phyloP scores from a whole-genome alignment of 2,888 invertebrate genomes.

The Lacanobia oleracea region DNA sequence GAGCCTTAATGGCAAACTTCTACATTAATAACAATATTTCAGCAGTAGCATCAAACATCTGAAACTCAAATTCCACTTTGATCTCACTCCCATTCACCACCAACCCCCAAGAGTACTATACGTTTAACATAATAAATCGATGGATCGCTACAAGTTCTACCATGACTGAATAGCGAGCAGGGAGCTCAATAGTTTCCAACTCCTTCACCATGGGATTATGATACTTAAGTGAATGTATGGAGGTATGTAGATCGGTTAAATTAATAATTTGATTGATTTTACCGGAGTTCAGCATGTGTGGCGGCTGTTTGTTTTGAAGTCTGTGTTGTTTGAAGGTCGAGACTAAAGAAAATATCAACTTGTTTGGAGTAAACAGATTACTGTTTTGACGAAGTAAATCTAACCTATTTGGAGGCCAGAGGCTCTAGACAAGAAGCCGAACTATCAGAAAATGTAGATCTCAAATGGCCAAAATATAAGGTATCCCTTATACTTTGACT shows the following conservation, averaged over 20 bases:
- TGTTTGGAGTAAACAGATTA: neutral
- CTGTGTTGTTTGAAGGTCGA: slow-evolving; percentile 15
- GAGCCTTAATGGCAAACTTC: too few species aligned
- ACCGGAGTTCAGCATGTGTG: slow-evolving; percentile 21
- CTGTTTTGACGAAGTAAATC: neutral
- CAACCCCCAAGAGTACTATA: slow-evolving; percentile 60
- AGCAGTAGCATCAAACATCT: slow-evolving; percentile 8
- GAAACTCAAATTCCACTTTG: slow-evolving; percentile 45
- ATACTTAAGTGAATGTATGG: slow-evolving; percentile 60
- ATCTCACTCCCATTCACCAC: slow-evolving; percentile 38
- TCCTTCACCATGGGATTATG: slow-evolving; percentile 54
- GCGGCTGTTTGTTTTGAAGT: slow-evolving; percentile 18
- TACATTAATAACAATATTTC: slow-evolving; percentile 20
- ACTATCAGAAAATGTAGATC: too few species aligned
- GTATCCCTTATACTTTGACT: too few species aligned
- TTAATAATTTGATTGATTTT: slow-evolving; percentile 62
- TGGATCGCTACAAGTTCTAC: slow-evolving; percentile 55
- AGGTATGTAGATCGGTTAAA: slow-evolving; percentile 50
- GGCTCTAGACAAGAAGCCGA: too few species aligned
- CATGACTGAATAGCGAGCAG: slow-evolving; percentile 62
- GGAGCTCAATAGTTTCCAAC: slow-evolving; percentile 64
- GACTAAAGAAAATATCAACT: neutral
- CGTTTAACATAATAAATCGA: slow-evolving; percentile 67
- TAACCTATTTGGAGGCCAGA: too few species aligned
- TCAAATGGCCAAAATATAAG: too few species aligned